Evolutionary conservation across 2,113 vertebrate species (phyloP), one percentile per base, ranked within the genome.

Genomic region (Thunnus maccoyii): DNA sequence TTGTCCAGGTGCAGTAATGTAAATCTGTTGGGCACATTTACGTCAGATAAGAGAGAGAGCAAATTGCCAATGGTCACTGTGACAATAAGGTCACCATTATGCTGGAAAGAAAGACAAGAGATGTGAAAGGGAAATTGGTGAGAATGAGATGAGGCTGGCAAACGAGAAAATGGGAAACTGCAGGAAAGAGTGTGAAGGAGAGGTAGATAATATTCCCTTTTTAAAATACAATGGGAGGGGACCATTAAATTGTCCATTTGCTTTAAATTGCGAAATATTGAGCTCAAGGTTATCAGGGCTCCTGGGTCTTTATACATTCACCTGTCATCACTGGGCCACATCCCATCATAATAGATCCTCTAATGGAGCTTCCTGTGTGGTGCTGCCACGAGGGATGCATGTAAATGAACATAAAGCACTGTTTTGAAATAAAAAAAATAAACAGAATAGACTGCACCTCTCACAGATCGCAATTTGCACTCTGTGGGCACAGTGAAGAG

Each of bases 191-290:
- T 12, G 15, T 36, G 6, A 71, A 66, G 77, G 17, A 66, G 5
- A 12, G 7, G 0, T 13, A 57, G 22, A 48, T 55, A 61, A 17
- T 57, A 4, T 20, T 32, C 36, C 36, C 10, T 55, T 41, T 54
- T 25, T 6, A 25, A 20, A 64, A 65, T 62, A 20, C 1, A 30
- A 15, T 36, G 27, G 44, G 18, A 47, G 20, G 76, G 54, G 69
- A 65, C 44, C 52, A 78, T 78, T 57, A 58, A 64, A 70, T 77
- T 80, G 52, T 58, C 86, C 5, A 57, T 82, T 82, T 82, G 48
- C 48, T 78, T 47, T 48, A 52, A 74, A 73, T 52, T 68, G 58
- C 12, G n/a, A 78, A 77, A 54, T 72, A 85, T 70, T 85, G 50
- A 70, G 46, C 36, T 70, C 30, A 83, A 71, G 73, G 65, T 66